Percentiles rank a stretch among this genome's conserved stretches.
Evolutionary conservation across 2,113 vertebrate species (phyloP).

Genomic region (Cheilinus undulatus): DNA sequence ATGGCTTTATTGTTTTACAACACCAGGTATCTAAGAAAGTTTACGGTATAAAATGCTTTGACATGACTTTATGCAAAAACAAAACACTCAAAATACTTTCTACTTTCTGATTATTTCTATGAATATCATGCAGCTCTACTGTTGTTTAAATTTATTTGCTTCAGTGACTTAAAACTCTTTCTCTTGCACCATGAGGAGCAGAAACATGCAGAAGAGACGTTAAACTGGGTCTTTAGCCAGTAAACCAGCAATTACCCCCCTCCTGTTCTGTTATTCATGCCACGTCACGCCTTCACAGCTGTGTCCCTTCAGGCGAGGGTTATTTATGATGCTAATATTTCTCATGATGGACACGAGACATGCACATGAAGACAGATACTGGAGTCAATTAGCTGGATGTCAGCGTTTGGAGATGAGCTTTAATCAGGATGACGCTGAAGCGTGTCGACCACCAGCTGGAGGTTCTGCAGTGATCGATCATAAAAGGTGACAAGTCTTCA

Average conservation of each 20-base stretch:
- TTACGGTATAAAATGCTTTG: too few relatives aligned
- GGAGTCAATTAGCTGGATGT: background rate
- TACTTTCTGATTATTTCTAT: too few relatives aligned
- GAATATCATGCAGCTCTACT: background rate
- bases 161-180: background rate
- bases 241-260: constrained; percentile 8
- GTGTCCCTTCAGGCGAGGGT: background rate
- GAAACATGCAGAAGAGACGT: constrained; percentile 2
- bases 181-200: background rate
- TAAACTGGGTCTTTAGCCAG: constrained; percentile 1
- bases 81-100: too few relatives aligned
- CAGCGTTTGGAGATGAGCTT: constrained; percentile 20
- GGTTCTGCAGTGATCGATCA: constrained; percentile 3
- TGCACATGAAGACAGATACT: background rate
- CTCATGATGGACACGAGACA: constrained; percentile 2
- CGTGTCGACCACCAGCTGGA: constrained; percentile 7
- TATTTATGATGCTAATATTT: constrained; percentile 26
- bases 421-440: constrained; percentile 18
- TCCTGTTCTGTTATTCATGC: constrained; percentile 7
- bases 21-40: too few relatives aligned
- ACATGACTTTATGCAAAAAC: too few relatives aligned
- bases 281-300: constrained; percentile 22
- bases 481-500: constrained; percentile 1
- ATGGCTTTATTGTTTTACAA: too few relatives aligned
- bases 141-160: background rate